Conservation (phyloP, 2,888 invertebrate species). For the Cantharis nigra region DNA sequence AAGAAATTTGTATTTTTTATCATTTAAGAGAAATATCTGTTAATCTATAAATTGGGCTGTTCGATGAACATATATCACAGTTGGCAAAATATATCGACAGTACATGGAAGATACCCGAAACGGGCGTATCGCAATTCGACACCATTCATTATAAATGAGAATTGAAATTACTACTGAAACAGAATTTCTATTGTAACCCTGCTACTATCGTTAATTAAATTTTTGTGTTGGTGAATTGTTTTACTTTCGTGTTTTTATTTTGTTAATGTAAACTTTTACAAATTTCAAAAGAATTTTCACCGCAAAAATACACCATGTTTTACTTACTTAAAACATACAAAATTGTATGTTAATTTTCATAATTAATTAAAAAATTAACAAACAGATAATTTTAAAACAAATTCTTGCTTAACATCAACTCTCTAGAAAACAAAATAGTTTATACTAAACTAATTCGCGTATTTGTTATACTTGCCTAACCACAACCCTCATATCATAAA, state of each 20-base stretch:
- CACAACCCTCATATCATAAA: not conserved
- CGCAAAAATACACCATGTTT: not conserved
- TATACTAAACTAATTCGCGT: not conserved
- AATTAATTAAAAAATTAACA: not conserved
- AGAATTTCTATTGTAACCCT: not conserved
- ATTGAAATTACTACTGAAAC: constrained; percentile 3
- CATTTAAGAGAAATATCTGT: constrained; percentile 19
- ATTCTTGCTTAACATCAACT: not conserved
- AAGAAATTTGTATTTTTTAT: not conserved
- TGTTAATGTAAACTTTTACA: not conserved
- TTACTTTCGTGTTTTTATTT: not conserved
- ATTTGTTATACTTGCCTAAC: not conserved
- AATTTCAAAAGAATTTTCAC: not conserved
- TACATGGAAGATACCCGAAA: constrained; percentile 31
- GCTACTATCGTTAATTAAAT: not conserved
- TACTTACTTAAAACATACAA: not conserved
- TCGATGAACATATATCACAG: constrained; percentile 51
- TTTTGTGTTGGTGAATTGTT: not conserved
- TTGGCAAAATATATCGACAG: constrained; percentile 41
- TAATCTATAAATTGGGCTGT: constrained; percentile 51
- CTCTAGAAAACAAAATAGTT: not conserved
- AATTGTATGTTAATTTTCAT: not conserved
- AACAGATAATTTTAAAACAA: not conserved
- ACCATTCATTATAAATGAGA: constrained; percentile 30
- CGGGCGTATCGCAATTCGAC: constrained; percentile 32